These are phyloP conservation scores for Leptoclinus maculatus DNA, from an alignment of 2,797 vertebrate species.

Conservation along the genomic window DNA sequence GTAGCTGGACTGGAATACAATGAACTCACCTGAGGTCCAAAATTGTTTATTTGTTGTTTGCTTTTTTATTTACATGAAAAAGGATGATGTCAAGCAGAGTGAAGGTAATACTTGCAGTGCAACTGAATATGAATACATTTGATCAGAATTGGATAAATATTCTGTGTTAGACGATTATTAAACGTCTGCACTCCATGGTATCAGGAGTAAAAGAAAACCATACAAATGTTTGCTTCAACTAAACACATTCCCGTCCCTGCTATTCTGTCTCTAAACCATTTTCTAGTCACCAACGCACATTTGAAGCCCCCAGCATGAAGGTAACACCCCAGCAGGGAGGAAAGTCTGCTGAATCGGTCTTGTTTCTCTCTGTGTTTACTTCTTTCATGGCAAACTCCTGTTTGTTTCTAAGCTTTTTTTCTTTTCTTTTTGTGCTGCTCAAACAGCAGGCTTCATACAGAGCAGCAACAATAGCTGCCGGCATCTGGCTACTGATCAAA, in stretches of 20 bases:
- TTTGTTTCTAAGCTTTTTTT: constrained; percentile 60
- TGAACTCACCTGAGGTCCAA: too few species aligned
- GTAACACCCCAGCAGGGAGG: constrained; percentile 8
- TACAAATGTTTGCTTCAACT: neutral
- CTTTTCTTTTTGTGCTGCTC: constrained; percentile 43
- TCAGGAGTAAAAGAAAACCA: too few species aligned
- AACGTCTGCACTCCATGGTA: too few species aligned
- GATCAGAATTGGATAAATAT: too few species aligned
- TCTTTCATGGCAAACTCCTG: constrained; percentile 40
- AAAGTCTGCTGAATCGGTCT: constrained; percentile 35
- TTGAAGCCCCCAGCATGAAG: constrained; percentile 23
- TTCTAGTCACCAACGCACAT: constrained; percentile 19
- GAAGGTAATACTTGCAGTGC: too few species aligned
- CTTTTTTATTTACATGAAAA: too few species aligned
- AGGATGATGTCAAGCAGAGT: too few species aligned
- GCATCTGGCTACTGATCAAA: constrained; percentile 66
- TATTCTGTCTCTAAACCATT: constrained; percentile 31
- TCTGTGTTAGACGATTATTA: too few species aligned
- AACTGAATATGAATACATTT: too few species aligned
- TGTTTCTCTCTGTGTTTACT: constrained; percentile 26
- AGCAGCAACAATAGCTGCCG: constrained; percentile 56
- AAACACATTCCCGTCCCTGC: neutral
- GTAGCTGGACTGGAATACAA: too few species aligned
- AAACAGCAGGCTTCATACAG: constrained; percentile 51
- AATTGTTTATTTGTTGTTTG: too few species aligned